Percentiles rank a stretch among this genome's conserved stretches.
phyloP scores from a whole-genome alignment of 2,797 vertebrate genomes.

The Tachyglossus aculeatus region DNA sequence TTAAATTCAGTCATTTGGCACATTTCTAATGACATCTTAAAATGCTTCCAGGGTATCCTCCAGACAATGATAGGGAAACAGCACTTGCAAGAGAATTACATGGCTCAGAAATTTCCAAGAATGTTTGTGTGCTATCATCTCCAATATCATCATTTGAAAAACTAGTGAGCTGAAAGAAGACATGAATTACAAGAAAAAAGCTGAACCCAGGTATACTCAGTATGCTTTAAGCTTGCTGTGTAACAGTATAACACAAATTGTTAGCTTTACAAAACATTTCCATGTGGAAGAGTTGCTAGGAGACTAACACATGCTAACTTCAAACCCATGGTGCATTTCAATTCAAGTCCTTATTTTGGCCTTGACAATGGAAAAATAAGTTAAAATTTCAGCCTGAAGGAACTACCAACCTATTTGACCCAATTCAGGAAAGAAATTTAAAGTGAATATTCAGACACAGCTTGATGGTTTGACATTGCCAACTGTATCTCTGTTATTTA shows the following conservation, averaged over 20 bases:
- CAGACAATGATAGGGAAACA: slow-evolving; percentile 21
- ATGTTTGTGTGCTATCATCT: slow-evolving; percentile 29
- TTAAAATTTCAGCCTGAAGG: no score
- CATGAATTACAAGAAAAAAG: slow-evolving; percentile 19
- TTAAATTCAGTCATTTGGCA: slow-evolving; percentile 55
- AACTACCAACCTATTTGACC: no score
- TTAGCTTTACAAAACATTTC: no score
- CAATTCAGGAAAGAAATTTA: no score
- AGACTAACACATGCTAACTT: no score
- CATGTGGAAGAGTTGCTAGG: no score
- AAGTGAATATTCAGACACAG: no score
- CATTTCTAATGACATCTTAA: slow-evolving; percentile 34
- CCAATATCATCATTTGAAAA: slow-evolving; percentile 19
- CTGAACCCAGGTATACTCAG: not conserved
- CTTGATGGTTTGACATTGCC: no score
- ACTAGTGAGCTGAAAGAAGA: slow-evolving; percentile 1
- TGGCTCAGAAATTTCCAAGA: slow-evolving; percentile 15
- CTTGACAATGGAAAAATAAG: no score
- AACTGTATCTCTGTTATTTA: no score
- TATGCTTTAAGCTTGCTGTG: not conserved
- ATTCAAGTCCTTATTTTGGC: no score
- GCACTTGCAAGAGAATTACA: not conserved
- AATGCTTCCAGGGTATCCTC: slow-evolving; percentile 39
- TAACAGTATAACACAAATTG: not conserved
- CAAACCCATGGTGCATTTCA: no score